phyloP scores from a whole-genome alignment of 2,113 vertebrate genomes.

The Geococcyx californianus region DNA sequence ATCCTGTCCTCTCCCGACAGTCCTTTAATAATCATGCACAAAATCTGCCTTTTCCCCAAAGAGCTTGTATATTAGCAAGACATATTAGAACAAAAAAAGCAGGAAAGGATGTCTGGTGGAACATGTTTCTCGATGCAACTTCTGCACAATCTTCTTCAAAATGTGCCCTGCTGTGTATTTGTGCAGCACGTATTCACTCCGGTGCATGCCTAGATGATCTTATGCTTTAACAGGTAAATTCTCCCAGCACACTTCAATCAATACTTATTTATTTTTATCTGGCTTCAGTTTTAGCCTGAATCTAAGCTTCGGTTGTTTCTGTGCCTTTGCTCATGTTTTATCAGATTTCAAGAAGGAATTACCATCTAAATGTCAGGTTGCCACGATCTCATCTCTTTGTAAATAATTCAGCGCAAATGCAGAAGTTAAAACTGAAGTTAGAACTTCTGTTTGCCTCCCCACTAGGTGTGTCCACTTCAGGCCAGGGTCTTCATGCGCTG shows the following conservation, averaged over 20 bases:
- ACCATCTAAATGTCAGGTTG: neutral
- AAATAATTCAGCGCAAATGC: neutral
- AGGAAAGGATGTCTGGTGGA: neutral
- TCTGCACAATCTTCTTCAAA: neutral
- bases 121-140: neutral
- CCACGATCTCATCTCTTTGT: neutral
- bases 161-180: neutral
- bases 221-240: neutral
- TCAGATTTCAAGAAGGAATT: neutral
- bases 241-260: neutral
- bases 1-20: neutral
- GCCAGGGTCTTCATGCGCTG: neutral
- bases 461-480: neutral
- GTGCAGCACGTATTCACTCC: neutral
- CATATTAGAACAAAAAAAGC: neutral
- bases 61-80: neutral
- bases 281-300: neutral
- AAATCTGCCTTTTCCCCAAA: neutral
- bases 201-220: neutral
- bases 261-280: neutral
- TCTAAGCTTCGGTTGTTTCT: neutral
- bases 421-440: neutral
- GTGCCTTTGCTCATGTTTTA: neutral
- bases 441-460: neutral
- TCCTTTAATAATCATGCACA: neutral